Base-by-base conservation (phyloP, 2,888 invertebrate genomes). In the Branchellion lobata region DNA sequence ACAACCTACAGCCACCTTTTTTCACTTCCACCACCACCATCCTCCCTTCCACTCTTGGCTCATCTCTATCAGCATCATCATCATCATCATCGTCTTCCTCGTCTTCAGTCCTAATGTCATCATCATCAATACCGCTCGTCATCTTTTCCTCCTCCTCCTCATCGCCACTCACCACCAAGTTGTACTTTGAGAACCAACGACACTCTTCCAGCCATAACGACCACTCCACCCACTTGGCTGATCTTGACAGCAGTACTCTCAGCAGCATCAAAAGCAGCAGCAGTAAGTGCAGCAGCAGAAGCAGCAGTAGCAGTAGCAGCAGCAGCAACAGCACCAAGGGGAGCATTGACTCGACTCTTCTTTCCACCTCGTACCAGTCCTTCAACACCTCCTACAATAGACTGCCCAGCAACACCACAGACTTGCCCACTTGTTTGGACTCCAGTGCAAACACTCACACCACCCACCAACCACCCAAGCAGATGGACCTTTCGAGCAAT, bases 91-190 rank as follows among this genome's bases (percentile, higher is more conserved):
- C 65, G 24, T 33, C 78, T 1, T 78, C 40, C 5, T 27, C 76
- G 29, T 74, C 24, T 11, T 71, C 34, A 24, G 24, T 36, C 3
- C 65, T 65, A 31, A 11, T 29, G 21, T 74, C 74, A 47, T 76
- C 76, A 0, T 78, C 68, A 21, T 69, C 71, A 34, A 34, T 69
- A n/a, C 21, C 36, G 33, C 21, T 24, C 2, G 31, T 57, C 21
- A 34, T 71, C 11, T 18, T 40, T 34, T 65, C 68, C 31, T 68
- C 78, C 14, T 65, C 40, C 0, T 57, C 61, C 21, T 78, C 68
- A n/a, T 68, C 76, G 1, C 31, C 76, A 0, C 29, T 31, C 40
- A n/a, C n/a, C n/a, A n/a, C n/a, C n/a, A n/a, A n/a, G n/a, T n/a
- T n/a, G n/a, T n/a, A n/a, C n/a, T n/a, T n/a, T n/a, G n/a, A n/a